Base-by-base conservation (phyloP, 1,140 invertebrate genomes). In the Drosophila neocordata region DNA sequence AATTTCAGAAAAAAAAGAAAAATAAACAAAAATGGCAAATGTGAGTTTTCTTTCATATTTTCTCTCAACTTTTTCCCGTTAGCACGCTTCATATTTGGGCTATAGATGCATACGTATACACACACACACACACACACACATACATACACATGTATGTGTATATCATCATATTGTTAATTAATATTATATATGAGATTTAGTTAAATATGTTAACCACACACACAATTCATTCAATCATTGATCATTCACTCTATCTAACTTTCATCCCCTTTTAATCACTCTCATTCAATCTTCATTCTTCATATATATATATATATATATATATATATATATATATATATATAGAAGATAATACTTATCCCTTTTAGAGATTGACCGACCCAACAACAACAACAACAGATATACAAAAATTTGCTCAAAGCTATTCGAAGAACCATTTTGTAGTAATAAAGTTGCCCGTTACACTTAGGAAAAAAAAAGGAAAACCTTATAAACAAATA, bases 361-460 rank as follows among this genome's bases (percentile, higher is more conserved):
- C 83, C 82, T 85, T 85, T 88, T 88, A 76, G 63, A 65, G 68
- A 76, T 48, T 48, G 41, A 48, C 41, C 83, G 67, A 85, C 63
- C 77, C 73, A 77, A 48, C 15, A 31, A 31, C 27, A 31, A 31
- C 4, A 31, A 31, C 41, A 48, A 48, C 7, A 48, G 41, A 48
- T 20, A 48, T 48, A 48, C 41, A 48, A 48, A 48, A 48, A 67
- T 87, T 72, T 75, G 81, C 81, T 85, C 73, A 84, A 83, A 69
- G 68, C 80, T 79, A 84, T 84, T 69, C 71, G 71, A 83, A 48
- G 80, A 65, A 64, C 63, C 70, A 74, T 41, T 87, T 83, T 75
- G 69, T 66, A 82, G 73, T 69, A 81, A 65, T 69, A 81, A 65
- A 84, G 81, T 84, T 80, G 73, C 81, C 82, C 82, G 78, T 78